Base-by-base conservation (phyloP, 2,797 vertebrate species). In the Cossypha heuglini region DNA sequence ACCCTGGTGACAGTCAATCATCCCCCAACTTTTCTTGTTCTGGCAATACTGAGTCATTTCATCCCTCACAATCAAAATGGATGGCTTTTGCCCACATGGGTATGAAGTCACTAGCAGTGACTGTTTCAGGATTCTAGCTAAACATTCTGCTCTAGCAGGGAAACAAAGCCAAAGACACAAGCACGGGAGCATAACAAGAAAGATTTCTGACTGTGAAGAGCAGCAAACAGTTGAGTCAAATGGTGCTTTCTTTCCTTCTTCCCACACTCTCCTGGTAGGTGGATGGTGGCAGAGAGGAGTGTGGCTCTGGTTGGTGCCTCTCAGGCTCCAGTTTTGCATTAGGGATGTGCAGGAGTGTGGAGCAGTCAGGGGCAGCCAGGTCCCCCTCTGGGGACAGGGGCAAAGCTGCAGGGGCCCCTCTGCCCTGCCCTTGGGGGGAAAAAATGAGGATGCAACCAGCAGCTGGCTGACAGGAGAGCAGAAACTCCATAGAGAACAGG, bases 1-100 rank as follows among this genome's bases (percentile, higher is more conserved):
- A 61, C 28, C 25, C 24, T 7, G 24, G 64, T 25, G 73, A 85
- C 76, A 86, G 73, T 48, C 73, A 86, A 24, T 91, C 86, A 81
- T 76, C 21, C 45, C 74, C n/a, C 69, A 83, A 3, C 61, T 73
- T 63, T 55, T 55, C 49, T 63, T 58, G 7, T 54, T 90, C 90
- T 74, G 59, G 42, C 42, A 71, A 28, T 20, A 66, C 13, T 72
- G 92, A 94, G 55, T 94, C 61, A 88, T 54, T 86, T 72, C 38
- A 48, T 18, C 18, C 33, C 37, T 24, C 61, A 42, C 13, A 31
- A 87, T 83, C 5, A 5, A 33, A 80, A 69, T 1, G 21, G 31
- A 61, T 68, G 84, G 38, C 5, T 93, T 92, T 90, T 86, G 29
- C 82, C 79, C 90, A 28, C 10, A 1, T 22, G 55, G 14, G 3